Evolutionary conservation across 37 sponge, comb jelly and placozoan genomes (phyloP).

Genomic region (Tethya wilhelma): DNA sequence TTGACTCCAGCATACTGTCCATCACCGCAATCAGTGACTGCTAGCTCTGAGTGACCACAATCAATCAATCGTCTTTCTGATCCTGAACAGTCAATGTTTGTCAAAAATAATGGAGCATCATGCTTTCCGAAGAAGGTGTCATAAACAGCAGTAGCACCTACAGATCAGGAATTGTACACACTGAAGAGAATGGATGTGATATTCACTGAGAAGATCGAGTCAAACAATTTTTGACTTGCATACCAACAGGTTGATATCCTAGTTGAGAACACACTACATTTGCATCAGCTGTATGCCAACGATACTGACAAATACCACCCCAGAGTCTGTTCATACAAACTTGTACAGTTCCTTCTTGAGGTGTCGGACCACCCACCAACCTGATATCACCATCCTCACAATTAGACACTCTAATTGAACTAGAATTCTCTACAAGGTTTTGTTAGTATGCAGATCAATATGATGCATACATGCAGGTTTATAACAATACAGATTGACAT

Average conservation of each 20-base stretch:
- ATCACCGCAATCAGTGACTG: not conserved
- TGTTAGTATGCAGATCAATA: too few species aligned
- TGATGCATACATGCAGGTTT: too few species aligned
- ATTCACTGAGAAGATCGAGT: not conserved
- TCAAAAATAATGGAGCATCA: not conserved
- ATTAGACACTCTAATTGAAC: too few species aligned
- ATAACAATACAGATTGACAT: not conserved
- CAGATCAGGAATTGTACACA: too few species aligned
- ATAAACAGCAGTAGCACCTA: not conserved
- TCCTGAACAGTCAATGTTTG: not conserved
- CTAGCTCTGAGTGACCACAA: not conserved
- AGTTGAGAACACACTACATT: not conserved
- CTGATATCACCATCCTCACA: constrained; percentile 10
- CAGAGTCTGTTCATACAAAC: not conserved
- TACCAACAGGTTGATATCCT: constrained; percentile 8
- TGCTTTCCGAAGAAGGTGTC: not conserved
- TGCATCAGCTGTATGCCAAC: constrained; percentile 6
- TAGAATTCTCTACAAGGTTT: too few species aligned
- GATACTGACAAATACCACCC: constrained; percentile 8
- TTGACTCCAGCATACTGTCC: not conserved
- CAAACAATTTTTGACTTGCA: not conserved
- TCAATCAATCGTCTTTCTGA: not conserved
- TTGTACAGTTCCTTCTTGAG: constrained; percentile 12
- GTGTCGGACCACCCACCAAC: not conserved
- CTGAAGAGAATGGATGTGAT: too few species aligned